Base-by-base conservation (phyloP, 1,140 invertebrate genomes). In the Goniozus legneri region DNA sequence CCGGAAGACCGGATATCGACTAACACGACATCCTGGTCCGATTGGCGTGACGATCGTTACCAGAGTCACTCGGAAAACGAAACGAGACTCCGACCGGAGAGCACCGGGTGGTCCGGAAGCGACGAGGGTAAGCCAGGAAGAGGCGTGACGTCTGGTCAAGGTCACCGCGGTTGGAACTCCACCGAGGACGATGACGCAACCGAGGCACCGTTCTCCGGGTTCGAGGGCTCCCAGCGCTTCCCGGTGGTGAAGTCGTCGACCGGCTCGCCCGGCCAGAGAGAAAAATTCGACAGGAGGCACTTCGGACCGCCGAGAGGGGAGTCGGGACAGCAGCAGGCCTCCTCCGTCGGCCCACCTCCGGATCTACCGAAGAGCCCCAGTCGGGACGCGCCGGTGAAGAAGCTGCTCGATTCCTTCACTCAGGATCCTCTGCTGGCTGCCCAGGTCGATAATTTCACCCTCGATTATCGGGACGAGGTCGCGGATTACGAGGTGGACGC, bases 231-330 rank as follows among this genome's bases (percentile, higher is more conserved):
- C 13, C 62, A 65, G 44, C 71, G 71, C 32, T 64, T 69, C 32
- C 62, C 67, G 6, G 52, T 64, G 19, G 65, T 63, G 54, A 51
- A 62, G 40, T 69, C 64, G 43, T 57, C 59, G 64, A 18, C 37
- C 54, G 21, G 39, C 36, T 7, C 24, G 50, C 8, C 41, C 52
- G 37, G n/a, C n/a, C 58, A 62, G 7, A 37, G 50, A 8, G 68
- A 70, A 32, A 71, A 69, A 58, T 69, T 69, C 39, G 71, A 72
- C 52, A 61, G 68, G 24, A 58, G 69, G 13, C 65, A 69, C 44
- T 73, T 72, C 13, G 65, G 68, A 0, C 58, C 66, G 13, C 50
- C 58, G 2, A 69, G 65, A 19, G 10, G 54, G 24, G 52, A 34
- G 0, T n/a, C 24, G 13, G 35, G 32, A 13, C 16, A 35, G 13